A percentile compares a stretch with the other conserved stretches of the same genome.
Evolutionary conservation across 2,797 vertebrate species (phyloP).

Genomic region (Girardinus metallicus): DNA sequence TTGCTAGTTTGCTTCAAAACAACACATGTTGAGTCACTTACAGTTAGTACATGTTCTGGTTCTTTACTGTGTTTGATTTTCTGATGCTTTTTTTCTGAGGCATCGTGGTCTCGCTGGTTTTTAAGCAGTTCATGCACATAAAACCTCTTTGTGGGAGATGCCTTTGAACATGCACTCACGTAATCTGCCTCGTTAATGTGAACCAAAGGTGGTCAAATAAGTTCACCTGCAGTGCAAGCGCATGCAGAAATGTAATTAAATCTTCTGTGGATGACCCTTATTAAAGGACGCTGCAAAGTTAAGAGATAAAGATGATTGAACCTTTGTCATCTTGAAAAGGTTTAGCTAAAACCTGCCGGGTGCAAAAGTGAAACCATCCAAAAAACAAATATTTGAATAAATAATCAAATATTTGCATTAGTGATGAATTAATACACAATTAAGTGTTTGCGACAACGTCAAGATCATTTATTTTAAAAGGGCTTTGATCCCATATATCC

Average conservation of each 20-base stretch:
- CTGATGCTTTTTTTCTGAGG: neutral
- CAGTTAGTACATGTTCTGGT: conserved; percentile 14
- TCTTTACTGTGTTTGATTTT: conserved; percentile 24
- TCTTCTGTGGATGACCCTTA: neutral
- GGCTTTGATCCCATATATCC: neutral
- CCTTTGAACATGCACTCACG: neutral
- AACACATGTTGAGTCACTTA: conserved; percentile 53
- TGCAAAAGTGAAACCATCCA: neutral
- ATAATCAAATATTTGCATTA: neutral
- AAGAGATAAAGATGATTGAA: neutral
- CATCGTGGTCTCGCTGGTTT: neutral
- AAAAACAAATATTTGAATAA: neutral
- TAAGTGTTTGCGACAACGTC: neutral
- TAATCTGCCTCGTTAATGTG: conserved; percentile 12
- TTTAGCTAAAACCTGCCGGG: conserved; percentile 12
- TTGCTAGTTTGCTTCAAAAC: conserved; percentile 34
- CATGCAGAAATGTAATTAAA: conserved; percentile 7
- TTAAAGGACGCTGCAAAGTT: neutral
- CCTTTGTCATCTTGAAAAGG: conserved; percentile 2
- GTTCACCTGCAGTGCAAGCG: conserved; percentile 4
- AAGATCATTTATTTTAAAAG: neutral
- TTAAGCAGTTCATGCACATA: conserved; percentile 1
- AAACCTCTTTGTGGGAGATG: neutral
- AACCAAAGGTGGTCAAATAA: neutral
- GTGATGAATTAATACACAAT: neutral